Percentiles rank a stretch among this genome's conserved stretches.
phyloP scores from a whole-genome alignment of 2,888 invertebrate genomes.

The Sarcophaga variegata region DNA sequence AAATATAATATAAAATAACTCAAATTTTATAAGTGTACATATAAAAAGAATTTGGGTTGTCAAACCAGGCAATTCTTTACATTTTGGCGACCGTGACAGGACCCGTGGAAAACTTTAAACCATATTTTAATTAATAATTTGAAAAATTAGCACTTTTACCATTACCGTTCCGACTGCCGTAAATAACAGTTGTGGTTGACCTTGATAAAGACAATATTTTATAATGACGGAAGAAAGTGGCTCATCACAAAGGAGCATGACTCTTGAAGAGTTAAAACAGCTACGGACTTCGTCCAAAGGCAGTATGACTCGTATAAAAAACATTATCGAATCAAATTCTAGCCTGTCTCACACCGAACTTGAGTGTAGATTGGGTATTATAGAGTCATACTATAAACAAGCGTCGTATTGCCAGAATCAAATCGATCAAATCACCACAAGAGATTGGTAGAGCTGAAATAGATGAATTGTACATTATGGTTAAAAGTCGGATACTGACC shows the following conservation, averaged over 20 bases:
- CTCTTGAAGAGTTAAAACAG: conserved; percentile 29
- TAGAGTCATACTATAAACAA: conserved; percentile 41
- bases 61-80: no score
- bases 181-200: no score
- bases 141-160: no score
- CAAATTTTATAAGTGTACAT: no score
- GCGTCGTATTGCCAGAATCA: conserved; percentile 39
- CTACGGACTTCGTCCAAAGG: not conserved
- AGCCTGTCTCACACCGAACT: conserved; percentile 31
- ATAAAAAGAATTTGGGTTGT: no score
- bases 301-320: no score
- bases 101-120: not conserved
- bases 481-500: conserved; percentile 20
- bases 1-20: no score
- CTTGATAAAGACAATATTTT: not conserved
- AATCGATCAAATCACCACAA: conserved; percentile 25
- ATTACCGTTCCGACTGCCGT: no score
- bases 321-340: conserved; percentile 34
- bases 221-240: not conserved
- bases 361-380: conserved; percentile 38
- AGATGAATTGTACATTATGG: conserved; percentile 35
- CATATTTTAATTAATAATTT: no score
- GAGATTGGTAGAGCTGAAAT: conserved; percentile 33
- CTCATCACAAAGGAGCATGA: no score
- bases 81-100: conserved; percentile 25